Evolutionary conservation across 1,140 invertebrate genomes (phyloP), one percentile per base, ranked within the genome.

Genomic region (Zaprionus kolodkinae): DNA sequence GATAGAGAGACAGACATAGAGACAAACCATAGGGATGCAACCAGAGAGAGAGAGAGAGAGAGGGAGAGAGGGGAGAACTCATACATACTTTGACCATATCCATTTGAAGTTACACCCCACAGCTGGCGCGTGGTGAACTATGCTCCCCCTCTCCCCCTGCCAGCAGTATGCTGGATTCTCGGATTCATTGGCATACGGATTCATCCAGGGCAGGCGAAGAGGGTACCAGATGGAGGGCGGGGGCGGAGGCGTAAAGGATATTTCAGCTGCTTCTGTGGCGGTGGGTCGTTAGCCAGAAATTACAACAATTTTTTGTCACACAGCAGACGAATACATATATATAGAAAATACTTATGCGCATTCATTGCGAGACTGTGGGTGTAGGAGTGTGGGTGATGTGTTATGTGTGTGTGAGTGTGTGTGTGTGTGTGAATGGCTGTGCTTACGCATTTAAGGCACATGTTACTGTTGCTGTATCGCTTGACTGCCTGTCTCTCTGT

Each of bases 301-400:
- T 78, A 76, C 83, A 68, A 73, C 66, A 85, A 72, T 87, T 83
- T 79, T 78, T 84, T 84, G 81, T 71, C 68, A 76, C 67, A 78
- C 69, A 57, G 65, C 62, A 64, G 74, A 68, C 71, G 38, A 56
- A 35, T 10, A 10, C 12, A 30, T 15, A 66, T 76, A 55, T 59
- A 70, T 68, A 68, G 68, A 60, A 30, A 62, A 62, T 66, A 67
- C 50, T 62, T 36, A 50, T 33, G 63, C 35, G 48, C 9, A 61
- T 48, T 43, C 40, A 43, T 45, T 45, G 40, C 40, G 40, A 15
- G 25, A 13, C 15, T 13, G 52, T 40, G 36, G 3, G 6, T 17
- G n/a, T 30, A 11, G 0, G n/a, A 12, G 7, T 33, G 30, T 13
- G 25, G 35, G 1, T 21, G 13, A 30, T 50, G 43, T 36, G 40